These are phyloP conservation scores for Hippocampus guttulatus DNA, from an alignment of 2,113 vertebrate genomes.

Conservation along the genomic window DNA sequence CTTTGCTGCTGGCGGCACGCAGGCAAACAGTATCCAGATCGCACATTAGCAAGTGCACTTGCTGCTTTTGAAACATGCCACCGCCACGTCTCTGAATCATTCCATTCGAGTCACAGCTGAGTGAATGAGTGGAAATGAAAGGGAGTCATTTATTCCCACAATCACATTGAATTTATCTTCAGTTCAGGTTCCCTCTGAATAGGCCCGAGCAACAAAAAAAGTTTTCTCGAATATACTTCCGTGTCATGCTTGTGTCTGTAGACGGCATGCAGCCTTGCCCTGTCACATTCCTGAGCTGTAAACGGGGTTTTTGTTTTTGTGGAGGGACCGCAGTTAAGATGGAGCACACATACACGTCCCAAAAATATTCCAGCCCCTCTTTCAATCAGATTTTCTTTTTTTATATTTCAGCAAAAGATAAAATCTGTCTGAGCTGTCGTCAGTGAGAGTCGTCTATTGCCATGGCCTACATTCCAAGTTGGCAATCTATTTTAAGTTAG, in stretches of 20 bases:
- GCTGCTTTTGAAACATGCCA: slow-evolving; percentile 16
- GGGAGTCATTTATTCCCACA: not conserved
- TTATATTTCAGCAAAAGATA: slow-evolving; percentile 5
- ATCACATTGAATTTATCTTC: slow-evolving; percentile 2
- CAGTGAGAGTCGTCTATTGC: slow-evolving; percentile 21
- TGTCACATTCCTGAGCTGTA: slow-evolving; percentile 16
- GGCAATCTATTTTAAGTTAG: slow-evolving; percentile 36
- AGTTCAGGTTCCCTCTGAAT: not conserved
- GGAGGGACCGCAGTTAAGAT: slow-evolving; percentile 17
- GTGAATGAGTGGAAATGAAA: slow-evolving; percentile 4
- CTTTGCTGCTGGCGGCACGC: slow-evolving; percentile 11
- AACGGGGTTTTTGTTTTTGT: slow-evolving; percentile 19
- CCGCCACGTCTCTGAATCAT: slow-evolving; percentile 36
- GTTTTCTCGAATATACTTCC: not conserved
- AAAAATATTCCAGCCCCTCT: not conserved
- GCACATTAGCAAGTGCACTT: slow-evolving; percentile 38
- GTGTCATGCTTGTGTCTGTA: not conserved
- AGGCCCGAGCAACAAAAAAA: not conserved
- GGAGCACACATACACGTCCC: slow-evolving; percentile 5
- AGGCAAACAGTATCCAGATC: slow-evolving; percentile 9
- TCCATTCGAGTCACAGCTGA: slow-evolving; percentile 12
- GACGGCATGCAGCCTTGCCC: slow-evolving; percentile 1
- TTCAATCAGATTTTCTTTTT: slow-evolving; percentile 6
- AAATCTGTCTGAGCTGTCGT: slow-evolving; percentile 8
- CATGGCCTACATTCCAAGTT: slow-evolving; percentile 18